These are phyloP conservation scores for Acyrthosiphon pisum DNA, from an alignment of 1,140 invertebrate genomes.

Conservation along the genomic window DNA sequence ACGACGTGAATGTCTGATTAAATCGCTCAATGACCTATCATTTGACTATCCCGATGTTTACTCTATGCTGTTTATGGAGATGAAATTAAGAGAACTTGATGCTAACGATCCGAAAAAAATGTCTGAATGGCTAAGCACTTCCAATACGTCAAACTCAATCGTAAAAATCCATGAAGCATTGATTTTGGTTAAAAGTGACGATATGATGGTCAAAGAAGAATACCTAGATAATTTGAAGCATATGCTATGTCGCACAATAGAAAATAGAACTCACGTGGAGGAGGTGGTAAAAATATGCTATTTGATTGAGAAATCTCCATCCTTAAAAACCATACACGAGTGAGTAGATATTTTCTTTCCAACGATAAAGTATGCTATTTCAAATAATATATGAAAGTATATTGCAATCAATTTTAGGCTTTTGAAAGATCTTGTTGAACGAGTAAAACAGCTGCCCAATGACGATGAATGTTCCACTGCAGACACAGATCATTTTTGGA, in stretches of 20 bases:
- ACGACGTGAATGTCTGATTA: background rate
- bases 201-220: background rate
- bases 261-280: background rate
- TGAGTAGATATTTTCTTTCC: background rate
- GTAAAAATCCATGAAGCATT: background rate
- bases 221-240: background rate
- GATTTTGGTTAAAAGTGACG: background rate
- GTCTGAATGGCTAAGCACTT: background rate
- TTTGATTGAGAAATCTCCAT: conserved; percentile 10
- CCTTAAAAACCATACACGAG: background rate
- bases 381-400: background rate
- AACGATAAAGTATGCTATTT: too few species aligned
- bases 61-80: background rate
- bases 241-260: background rate
- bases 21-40: background rate
- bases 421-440: background rate
- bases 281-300: background rate
- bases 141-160: background rate
- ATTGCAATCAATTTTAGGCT: background rate
- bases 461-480: too few species aligned
- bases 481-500: too few species aligned
- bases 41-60: background rate
- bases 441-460: background rate
- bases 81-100: conserved; percentile 28
- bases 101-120: conserved; percentile 25